Conservation (phyloP, 1,140 invertebrate species). For the Diprion similis region DNA sequence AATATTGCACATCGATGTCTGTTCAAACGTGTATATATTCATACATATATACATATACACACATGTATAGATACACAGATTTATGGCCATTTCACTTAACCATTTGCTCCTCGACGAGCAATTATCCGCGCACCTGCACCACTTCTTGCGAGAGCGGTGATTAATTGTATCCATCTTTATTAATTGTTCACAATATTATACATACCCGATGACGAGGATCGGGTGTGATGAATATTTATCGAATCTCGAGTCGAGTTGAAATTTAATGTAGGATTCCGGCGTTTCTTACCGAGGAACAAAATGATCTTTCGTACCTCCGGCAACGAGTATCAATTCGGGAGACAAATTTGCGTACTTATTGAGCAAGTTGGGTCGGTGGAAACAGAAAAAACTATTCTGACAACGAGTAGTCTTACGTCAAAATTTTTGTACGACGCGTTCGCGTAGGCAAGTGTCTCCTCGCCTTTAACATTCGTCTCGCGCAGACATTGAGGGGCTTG, state of each 20-base stretch:
- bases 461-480: not conserved
- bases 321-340: too few species aligned
- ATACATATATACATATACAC: too few species aligned
- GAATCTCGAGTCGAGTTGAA: not conserved
- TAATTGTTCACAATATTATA: not conserved
- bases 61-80: not conserved
- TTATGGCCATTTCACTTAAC: conserved; percentile 6
- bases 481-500: not conserved
- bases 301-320: too few species aligned
- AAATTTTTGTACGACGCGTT: too few species aligned
- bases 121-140: not conserved
- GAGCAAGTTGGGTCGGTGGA: too few species aligned
- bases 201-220: not conserved
- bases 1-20: too few species aligned
- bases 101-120: not conserved
- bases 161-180: not conserved
- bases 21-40: too few species aligned
- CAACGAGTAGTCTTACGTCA: too few species aligned
- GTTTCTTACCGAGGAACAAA: not conserved
- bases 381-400: too few species aligned
- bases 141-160: not conserved
- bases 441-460: too few species aligned
- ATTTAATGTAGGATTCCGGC: not conserved
- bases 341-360: too few species aligned
- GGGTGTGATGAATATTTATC: too few species aligned